These are phyloP conservation scores for Cylindroiulus punctatus DNA, from an alignment of 2,888 invertebrate species.

Conservation along the genomic window DNA sequence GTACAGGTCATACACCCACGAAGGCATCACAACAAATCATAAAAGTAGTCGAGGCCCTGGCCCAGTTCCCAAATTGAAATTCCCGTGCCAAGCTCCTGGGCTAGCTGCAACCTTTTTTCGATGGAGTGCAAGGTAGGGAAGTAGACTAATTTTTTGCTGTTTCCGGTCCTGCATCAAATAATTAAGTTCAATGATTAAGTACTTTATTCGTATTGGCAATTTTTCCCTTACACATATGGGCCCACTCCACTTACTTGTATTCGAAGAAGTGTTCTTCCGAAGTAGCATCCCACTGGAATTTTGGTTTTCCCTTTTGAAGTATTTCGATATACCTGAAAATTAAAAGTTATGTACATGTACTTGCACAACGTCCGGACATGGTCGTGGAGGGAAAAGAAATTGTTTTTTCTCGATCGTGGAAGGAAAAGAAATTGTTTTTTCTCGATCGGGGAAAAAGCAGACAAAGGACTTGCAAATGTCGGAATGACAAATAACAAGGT, in stretches of 20 bases:
- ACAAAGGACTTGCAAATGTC: too few species aligned
- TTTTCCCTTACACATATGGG: not conserved
- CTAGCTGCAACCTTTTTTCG: conserved; percentile 80
- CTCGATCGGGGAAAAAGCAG: too few species aligned
- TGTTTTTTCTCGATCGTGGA: too few species aligned
- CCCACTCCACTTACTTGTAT: conserved; percentile 68
- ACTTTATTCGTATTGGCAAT: not conserved
- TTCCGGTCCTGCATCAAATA: conserved; percentile 68
- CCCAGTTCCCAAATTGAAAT: conserved; percentile 96
- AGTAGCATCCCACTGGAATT: conserved; percentile 79
- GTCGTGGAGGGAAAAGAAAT: too few species aligned
- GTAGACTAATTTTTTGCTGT: conserved; percentile 79
- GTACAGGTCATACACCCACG: not conserved
- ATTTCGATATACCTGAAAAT: conserved; percentile 72
- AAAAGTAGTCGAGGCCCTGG: conserved; percentile 94
- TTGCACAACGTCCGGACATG: too few species aligned
- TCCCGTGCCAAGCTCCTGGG: conserved; percentile 81
- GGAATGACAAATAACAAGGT: too few species aligned
- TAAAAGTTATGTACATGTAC: not conserved
- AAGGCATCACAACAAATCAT: conserved; percentile 78
- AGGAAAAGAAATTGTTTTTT: too few species aligned
- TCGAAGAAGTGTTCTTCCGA: conserved; percentile 87
- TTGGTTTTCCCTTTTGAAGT: conserved; percentile 78
- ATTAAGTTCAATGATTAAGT: not conserved
- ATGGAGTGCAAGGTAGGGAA: conserved; percentile 91